Percentiles rank a stretch among this genome's conserved stretches.
These are phyloP conservation scores for Danio albolineatus DNA, from an alignment of 2,797 vertebrate genomes.

Conservation along the genomic window DNA sequence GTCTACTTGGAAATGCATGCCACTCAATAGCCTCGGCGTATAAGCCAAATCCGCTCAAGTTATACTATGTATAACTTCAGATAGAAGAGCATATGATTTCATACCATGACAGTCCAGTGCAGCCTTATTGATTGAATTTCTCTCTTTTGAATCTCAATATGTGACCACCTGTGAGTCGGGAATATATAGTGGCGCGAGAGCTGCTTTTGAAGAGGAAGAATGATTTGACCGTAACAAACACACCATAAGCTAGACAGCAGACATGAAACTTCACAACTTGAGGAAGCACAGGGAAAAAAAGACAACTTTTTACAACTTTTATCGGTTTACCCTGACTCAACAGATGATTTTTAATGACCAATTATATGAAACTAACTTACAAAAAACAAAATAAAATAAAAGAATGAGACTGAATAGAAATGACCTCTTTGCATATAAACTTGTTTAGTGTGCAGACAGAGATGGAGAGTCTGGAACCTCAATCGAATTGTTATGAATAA, in stretches of 20 bases:
- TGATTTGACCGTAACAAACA: conserved; percentile 1
- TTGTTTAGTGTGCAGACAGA: neutral
- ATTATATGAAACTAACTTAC: neutral
- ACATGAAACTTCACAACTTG: neutral
- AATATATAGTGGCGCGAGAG: neutral
- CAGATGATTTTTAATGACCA: neutral
- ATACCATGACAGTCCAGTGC: conserved; percentile 24
- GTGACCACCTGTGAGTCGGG: neutral
- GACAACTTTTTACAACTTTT: neutral
- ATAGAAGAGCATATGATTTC: conserved; percentile 22
- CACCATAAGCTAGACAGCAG: neutral
- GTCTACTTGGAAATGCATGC: conserved; percentile 22
- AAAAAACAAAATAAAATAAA: neutral
- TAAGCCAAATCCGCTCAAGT: neutral
- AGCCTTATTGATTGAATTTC: conserved; percentile 24
- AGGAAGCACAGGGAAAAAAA: neutral
- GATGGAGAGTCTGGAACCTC: neutral
- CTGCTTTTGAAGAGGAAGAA: conserved; percentile 25
- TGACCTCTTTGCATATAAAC: neutral
- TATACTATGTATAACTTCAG: conserved; percentile 13
- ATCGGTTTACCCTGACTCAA: neutral
- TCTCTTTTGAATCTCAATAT: conserved; percentile 30
- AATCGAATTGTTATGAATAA: conserved; percentile 52
- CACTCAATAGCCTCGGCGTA: conserved; percentile 30
- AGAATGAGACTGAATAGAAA: neutral